phyloP scores from a whole-genome alignment of 2,888 invertebrate genomes.

The Synergus japonicus region DNA sequence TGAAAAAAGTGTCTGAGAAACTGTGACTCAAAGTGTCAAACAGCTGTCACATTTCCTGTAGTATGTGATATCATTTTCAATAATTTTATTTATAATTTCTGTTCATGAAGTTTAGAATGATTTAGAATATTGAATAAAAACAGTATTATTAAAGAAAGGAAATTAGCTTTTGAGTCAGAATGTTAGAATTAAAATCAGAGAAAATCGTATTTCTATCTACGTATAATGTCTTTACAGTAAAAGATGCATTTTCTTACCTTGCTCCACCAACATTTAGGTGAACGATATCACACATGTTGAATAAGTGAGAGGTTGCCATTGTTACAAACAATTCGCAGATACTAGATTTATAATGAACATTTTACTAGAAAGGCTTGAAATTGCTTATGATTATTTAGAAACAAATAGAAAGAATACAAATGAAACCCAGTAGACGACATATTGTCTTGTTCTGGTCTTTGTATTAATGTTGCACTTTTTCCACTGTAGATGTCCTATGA shows the following conservation, averaged over 20 bases:
- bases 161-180: neutral
- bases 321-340: conserved; percentile 22
- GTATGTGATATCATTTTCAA: neutral
- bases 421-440: conserved; percentile 8
- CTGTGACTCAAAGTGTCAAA: neutral
- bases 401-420: neutral
- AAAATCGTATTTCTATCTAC: neutral
- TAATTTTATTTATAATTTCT: neutral
- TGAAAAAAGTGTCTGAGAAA: neutral
- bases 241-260: conserved; percentile 81
- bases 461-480: neutral
- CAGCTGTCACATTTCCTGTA: neutral
- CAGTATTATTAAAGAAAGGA: neutral
- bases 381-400: neutral
- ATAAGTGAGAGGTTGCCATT: conserved; percentile 77
- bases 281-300: conserved; percentile 86
- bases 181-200: neutral
- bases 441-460: no score
- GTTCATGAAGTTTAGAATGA: no score
- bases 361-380: neutral
- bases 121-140: neutral
- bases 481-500: conserved; percentile 4
- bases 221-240: conserved; percentile 31
- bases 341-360: neutral
- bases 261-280: conserved; percentile 97